Evolutionary conservation across 2,797 vertebrate genomes (phyloP).

Genomic region (Melanotaenia boesemani): DNA sequence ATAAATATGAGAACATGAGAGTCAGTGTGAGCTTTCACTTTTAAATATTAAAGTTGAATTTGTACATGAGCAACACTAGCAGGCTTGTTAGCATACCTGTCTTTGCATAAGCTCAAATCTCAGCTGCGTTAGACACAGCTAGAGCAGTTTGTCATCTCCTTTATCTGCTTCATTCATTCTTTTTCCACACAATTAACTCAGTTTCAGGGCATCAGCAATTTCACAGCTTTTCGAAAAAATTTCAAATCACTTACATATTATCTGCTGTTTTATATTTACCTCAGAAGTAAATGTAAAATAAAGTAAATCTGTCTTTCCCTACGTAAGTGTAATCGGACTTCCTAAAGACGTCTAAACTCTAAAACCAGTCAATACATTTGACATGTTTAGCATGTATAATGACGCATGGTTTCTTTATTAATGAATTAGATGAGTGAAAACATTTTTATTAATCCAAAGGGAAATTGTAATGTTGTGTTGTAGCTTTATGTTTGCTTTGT

Average conservation of each 20-base stretch:
- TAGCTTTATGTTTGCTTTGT: no score
- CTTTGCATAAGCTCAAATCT: background rate
- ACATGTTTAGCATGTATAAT: conserved; percentile 37
- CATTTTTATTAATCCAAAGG: no score
- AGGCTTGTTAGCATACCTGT: background rate
- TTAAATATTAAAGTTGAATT: background rate
- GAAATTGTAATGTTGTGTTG: no score
- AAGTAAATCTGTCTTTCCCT: background rate
- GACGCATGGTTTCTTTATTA: conserved; percentile 14
- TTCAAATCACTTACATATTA: background rate
- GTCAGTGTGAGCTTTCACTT: no score
- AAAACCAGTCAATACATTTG: background rate
- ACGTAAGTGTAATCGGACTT: background rate
- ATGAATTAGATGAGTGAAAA: no score
- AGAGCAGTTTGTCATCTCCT: background rate
- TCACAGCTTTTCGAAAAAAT: background rate
- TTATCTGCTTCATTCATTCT: background rate
- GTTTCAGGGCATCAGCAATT: background rate
- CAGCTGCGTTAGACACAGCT: no score
- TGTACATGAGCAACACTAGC: background rate
- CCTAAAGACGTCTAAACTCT: background rate
- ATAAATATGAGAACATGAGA: no score
- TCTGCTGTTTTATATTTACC: background rate
- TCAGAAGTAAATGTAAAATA: background rate
- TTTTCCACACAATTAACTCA: background rate